These are phyloP conservation scores for Teleiodes luculella DNA, from an alignment of 2,888 invertebrate genomes.

Conservation along the genomic window DNA sequence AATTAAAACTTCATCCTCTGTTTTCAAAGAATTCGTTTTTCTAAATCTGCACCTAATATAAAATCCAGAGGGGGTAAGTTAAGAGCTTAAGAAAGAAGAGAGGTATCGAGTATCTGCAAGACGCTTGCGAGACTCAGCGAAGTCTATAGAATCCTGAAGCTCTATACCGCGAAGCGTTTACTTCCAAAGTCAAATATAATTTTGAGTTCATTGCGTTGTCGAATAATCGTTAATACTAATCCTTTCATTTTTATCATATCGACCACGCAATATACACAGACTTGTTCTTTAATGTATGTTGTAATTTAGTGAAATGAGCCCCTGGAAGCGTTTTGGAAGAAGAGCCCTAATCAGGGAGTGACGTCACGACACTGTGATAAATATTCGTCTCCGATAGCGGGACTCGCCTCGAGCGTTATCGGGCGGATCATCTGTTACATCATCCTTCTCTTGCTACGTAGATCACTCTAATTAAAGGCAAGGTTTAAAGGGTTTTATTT, in stretches of 20 bases:
- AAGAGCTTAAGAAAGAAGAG: background rate
- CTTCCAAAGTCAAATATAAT: no score
- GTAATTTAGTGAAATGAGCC: no score
- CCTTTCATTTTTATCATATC: no score
- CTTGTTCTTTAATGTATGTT: no score
- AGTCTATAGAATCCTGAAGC: conserved; percentile 23
- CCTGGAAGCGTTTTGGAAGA: conserved; percentile 31
- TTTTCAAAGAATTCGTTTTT: background rate
- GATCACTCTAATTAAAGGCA: background rate
- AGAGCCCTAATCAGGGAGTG: conserved; percentile 29
- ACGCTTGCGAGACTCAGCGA: conserved; percentile 19
- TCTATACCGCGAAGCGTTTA: no score
- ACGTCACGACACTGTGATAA: conserved; percentile 24
- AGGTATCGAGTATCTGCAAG: conserved; percentile 22
- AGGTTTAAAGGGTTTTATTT: background rate
- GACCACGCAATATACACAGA: no score
- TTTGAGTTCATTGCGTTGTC: no score
- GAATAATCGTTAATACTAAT: no score
- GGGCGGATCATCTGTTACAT: background rate
- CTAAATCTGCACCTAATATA: background rate
- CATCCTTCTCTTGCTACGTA: background rate
- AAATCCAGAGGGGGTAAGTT: background rate
- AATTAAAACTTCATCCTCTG: background rate
- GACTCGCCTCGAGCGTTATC: background rate
- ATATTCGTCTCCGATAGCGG: conserved; percentile 11